Conservation (phyloP, 2,113 vertebrate species). For the Promerops cafer region DNA sequence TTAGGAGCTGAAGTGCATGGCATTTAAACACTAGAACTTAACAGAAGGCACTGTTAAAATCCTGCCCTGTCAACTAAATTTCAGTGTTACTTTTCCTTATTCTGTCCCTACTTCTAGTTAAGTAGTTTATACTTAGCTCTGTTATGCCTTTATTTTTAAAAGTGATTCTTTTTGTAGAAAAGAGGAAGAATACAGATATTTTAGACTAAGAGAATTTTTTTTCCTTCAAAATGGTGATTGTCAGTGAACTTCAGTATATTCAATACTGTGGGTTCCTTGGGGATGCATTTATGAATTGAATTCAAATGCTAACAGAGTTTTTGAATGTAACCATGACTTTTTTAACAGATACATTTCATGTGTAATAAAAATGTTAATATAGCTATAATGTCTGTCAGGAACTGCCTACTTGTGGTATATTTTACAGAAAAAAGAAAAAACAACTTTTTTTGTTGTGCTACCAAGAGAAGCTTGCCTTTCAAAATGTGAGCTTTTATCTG, state of each 20-base stretch:
- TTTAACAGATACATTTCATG: not conserved
- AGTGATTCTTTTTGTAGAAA: not conserved
- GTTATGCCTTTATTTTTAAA: not conserved
- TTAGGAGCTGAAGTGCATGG: not conserved
- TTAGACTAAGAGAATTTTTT: not conserved
- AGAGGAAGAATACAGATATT: not conserved
- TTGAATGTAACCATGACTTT: not conserved
- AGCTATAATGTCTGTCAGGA: not conserved
- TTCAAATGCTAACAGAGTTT: not conserved
- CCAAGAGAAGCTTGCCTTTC: not conserved
- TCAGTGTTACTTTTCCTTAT: not conserved
- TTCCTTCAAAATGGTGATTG: not conserved
- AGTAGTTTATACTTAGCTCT: not conserved
- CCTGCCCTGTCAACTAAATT: not conserved
- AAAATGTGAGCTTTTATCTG: not conserved
- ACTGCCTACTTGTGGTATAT: not conserved
- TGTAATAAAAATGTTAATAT: not conserved
- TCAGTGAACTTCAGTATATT: not conserved
- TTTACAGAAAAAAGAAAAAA: not conserved
- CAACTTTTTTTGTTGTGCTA: not conserved
- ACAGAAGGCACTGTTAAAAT: not conserved
- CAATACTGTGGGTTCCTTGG: not conserved
- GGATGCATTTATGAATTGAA: not conserved
- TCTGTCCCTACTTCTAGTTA: not conserved
- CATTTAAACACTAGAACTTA: not conserved